Evolutionary conservation across 2,888 invertebrate species (phyloP).

Genomic region (Ceramica pisi): DNA sequence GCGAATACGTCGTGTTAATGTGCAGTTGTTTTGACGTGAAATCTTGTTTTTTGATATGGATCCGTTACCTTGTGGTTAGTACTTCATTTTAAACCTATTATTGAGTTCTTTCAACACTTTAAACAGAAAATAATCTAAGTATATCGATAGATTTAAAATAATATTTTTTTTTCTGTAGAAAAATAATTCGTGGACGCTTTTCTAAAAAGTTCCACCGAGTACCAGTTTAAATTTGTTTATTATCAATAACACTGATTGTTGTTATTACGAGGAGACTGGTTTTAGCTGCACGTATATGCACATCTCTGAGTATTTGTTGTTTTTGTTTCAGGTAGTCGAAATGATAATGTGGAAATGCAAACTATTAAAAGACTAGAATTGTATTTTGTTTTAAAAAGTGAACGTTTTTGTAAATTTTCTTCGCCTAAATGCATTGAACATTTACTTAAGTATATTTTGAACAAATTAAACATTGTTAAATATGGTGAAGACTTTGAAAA

Average conservation of each 20-base stretch:
- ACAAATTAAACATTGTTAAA: constrained; percentile 16
- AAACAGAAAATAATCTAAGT: background rate
- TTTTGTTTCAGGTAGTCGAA: constrained; percentile 27
- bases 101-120: constrained; percentile 2
- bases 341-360: constrained; percentile 9
- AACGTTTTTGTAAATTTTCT: constrained; percentile 10
- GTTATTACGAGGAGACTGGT: constrained; percentile 22
- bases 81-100: constrained; percentile 10
- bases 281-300: constrained; percentile 15
- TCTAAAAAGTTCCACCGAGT: constrained; percentile 8
- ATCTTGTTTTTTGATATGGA: constrained; percentile 11
- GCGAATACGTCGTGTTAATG: constrained; percentile 6
- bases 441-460: constrained; percentile 11
- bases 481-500: constrained; percentile 13
- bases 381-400: constrained; percentile 9
- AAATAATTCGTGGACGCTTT: constrained; percentile 6
- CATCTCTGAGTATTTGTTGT: constrained; percentile 28
- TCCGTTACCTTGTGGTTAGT: constrained; percentile 11
- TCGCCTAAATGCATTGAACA: background rate
- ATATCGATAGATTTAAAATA: constrained; percentile 8
- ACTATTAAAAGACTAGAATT: constrained; percentile 12
- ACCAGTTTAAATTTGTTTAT: constrained; percentile 15
- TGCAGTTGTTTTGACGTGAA: constrained; percentile 10
- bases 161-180: constrained; percentile 13
- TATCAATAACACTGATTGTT: constrained; percentile 13